Percentiles rank a stretch among this genome's conserved stretches.
phyloP scores from a whole-genome alignment of 2,888 invertebrate genomes.

The Agrochola macilenta region DNA sequence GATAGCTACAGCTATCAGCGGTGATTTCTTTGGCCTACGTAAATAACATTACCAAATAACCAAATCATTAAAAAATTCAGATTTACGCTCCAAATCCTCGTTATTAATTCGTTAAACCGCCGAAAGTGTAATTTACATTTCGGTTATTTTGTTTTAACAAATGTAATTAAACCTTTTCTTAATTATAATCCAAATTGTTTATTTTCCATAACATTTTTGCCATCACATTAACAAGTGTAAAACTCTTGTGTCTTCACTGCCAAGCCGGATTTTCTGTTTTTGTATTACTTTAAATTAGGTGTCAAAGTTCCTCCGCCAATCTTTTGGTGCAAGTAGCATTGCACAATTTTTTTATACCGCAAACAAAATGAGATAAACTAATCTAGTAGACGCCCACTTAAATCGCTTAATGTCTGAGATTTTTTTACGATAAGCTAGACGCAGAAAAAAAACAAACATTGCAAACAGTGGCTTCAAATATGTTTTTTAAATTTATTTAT shows the following conservation, averaged over 20 bases:
- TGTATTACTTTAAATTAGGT: not conserved
- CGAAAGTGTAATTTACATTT: conserved; percentile 15
- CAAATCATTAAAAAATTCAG: conserved; percentile 4
- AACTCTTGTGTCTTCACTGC: not conserved
- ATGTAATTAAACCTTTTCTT: conserved; percentile 21
- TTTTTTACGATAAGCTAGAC: conserved; percentile 26
- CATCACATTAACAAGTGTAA: not conserved
- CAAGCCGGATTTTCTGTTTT: not conserved
- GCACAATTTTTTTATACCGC: conserved; percentile 7
- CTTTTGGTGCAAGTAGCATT: conserved; percentile 7
- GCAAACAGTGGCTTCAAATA: conserved; percentile 10
- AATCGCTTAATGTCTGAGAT: conserved; percentile 6
- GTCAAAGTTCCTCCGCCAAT: not conserved
- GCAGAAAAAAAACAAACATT: conserved; percentile 1
- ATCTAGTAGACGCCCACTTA: conserved; percentile 28
- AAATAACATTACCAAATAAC: conserved; percentile 4
- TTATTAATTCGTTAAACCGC: conserved; percentile 6
- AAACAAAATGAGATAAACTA: not conserved
- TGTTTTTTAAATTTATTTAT: no score
- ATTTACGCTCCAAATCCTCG: conserved; percentile 18
- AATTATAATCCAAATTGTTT: not conserved
- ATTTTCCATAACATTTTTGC: conserved; percentile 4
- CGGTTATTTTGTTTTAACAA: conserved; percentile 8
- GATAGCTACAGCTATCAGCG: not conserved
- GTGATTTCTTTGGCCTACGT: no score